Evolutionary conservation across 2,888 invertebrate species (phyloP).

Genomic region (Synergus laeviventris): DNA sequence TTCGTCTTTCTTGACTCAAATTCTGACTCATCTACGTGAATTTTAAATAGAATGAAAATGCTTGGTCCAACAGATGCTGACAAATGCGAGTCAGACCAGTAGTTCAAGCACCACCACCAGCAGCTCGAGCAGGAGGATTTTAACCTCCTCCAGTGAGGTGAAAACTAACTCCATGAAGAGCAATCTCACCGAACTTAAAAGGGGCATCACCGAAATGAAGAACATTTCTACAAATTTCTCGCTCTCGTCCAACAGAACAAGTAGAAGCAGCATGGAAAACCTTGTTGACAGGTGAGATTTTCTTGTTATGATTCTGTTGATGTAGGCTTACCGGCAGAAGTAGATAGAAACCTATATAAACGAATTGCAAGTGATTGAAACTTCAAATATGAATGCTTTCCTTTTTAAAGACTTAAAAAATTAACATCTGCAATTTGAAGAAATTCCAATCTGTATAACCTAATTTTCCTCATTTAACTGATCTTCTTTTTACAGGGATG

Average conservation of each 20-base stretch:
- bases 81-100: slow-evolving; percentile 76
- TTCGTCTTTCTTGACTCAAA: slow-evolving; percentile 35
- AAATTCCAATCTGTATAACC: neutral
- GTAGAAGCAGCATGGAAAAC: slow-evolving; percentile 85
- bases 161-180: slow-evolving; percentile 90
- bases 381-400: no score
- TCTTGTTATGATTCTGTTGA: neutral
- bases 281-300: slow-evolving; percentile 82
- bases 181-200: slow-evolving; percentile 87
- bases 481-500: slow-evolving; percentile 61
- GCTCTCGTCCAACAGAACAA: slow-evolving; percentile 77
- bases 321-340: no score
- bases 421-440: neutral
- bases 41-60: slow-evolving; percentile 69
- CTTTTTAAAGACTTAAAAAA: no score
- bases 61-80: slow-evolving; percentile 71
- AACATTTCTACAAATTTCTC: slow-evolving; percentile 77
- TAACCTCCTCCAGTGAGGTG: slow-evolving; percentile 81
- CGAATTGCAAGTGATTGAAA: neutral
- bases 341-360: neutral
- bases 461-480: neutral
- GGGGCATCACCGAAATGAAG: slow-evolving; percentile 92
- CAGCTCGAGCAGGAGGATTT: slow-evolving; percentile 78
- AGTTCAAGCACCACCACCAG: slow-evolving; percentile 81
- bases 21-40: slow-evolving; percentile 59